Base-by-base conservation (phyloP, 2,797 vertebrate genomes). In the Peromyscus eremicus region DNA sequence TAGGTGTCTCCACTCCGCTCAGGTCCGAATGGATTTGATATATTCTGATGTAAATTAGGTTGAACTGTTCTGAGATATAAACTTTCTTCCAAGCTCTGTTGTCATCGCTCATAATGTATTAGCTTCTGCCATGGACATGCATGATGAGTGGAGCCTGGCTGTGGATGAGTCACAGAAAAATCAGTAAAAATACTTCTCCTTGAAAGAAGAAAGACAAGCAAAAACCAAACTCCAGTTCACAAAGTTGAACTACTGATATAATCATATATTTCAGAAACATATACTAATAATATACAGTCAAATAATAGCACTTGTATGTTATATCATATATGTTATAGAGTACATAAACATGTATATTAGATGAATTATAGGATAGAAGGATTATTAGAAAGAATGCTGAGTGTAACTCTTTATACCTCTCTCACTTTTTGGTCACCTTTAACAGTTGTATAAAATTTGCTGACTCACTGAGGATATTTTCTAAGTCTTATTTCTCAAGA, bases 61-160 rank as follows among this genome's bases (percentile, higher is more conserved):
- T 89, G 29, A 79, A 71, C 37, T 43, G 55, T 40, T 96, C 81
- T 57, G 64, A 94, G 68, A 92, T 80, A 60, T 60, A 93, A 94
- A 87, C 82, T 79, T 55, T 83, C 40, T 64, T 87, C 64, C 91
- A 90, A 89, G 32, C 87, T 90, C 64, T 43, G 49, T 87, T 94
- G 95, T 94, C 85, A 88, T 71, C 10, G 70, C 12, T 96, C 88
- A 91, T 19, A 84, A 93, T n/a, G 34, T 55, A 80, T 96, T 85
- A 43, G 10, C 75, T 89, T 87, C 70, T 95, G 32, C 62, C 40
- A 62, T 2, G 79, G 46, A 81, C 4, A 89, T 34, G 46, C 80
- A 13, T 87, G 83, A 87, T 1, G 0, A 7, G n/a, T 93, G 55
- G 66, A 71, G 10, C 82, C 5, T 94, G 68, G 60, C 68, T 87